Conservation (phyloP, 2,797 vertebrate species). For the Margarornis squamiger region DNA sequence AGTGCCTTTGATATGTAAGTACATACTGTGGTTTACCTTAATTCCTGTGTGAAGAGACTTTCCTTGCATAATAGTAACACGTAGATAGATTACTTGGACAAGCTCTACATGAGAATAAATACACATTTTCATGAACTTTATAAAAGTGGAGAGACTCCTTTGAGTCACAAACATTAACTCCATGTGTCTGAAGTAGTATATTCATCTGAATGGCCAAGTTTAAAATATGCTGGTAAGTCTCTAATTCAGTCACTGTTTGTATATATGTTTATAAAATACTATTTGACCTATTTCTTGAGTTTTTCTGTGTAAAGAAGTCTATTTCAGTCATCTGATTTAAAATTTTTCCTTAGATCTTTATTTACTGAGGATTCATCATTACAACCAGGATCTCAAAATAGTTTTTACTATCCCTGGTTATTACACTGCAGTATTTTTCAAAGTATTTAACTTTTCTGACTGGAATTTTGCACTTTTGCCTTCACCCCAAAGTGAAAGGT, state of each 20-base stretch:
- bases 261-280: not conserved
- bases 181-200: not conserved
- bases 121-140: accelerated
- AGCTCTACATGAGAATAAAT: not conserved
- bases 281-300: not conserved
- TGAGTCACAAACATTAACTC: not conserved
- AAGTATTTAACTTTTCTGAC: not conserved
- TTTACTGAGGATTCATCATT: not conserved
- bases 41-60: not conserved
- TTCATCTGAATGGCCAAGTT: not conserved
- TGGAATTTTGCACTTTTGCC: not conserved
- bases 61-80: not conserved
- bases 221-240: not conserved
- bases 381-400: not conserved
- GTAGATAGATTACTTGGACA: not conserved
- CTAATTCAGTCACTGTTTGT: not conserved
- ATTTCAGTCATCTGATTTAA: not conserved
- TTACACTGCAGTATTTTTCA: not conserved
- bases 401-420: not conserved
- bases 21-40: not conserved
- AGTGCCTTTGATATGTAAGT: constrained; percentile 97
- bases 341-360: not conserved
- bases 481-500: not conserved
- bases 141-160: not conserved
- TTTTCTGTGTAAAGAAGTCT: not conserved